A percentile compares a stretch with the other conserved stretches of the same genome.
Conservation (phyloP, 2,797 vertebrate species). For the Pangasius larnaudii region DNA sequence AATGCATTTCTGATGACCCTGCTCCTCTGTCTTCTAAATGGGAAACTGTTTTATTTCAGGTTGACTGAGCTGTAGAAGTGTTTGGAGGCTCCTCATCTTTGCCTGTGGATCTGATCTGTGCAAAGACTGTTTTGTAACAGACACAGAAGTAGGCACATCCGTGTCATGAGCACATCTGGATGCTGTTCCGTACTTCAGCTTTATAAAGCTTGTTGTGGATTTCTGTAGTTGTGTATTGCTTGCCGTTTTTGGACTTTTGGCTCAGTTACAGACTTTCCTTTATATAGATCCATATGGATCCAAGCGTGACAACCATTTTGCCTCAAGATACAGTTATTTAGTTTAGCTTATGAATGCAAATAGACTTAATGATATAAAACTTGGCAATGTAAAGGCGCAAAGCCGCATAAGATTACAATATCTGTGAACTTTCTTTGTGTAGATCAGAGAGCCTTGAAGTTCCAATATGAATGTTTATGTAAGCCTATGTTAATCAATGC, state of each 20-base stretch:
- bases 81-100: background rate
- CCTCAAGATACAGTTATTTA: background rate
- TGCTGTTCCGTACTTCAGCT: conserved; percentile 55
- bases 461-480: conserved; percentile 50
- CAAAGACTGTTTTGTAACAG: conserved; percentile 14
- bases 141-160: background rate
- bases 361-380: background rate
- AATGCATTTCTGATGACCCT: background rate
- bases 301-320: background rate
- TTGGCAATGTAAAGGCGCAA: background rate
- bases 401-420: background rate
- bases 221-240: conserved; percentile 63
- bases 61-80: background rate
- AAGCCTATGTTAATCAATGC: background rate
- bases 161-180: conserved; percentile 39
- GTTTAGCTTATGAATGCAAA: conserved; percentile 11
- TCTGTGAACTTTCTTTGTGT: conserved; percentile 35
- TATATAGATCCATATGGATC: conserved; percentile 7
- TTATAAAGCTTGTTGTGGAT: conserved; percentile 69
- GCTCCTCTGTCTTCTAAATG: background rate
- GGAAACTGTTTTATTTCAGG: conserved; percentile 25
- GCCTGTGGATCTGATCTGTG: background rate
- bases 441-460: conserved; percentile 13
- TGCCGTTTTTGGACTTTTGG: conserved; percentile 22
- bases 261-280: conserved; percentile 12